phyloP scores from a whole-genome alignment of 2,113 vertebrate genomes.

The Pterophyllum scalare region DNA sequence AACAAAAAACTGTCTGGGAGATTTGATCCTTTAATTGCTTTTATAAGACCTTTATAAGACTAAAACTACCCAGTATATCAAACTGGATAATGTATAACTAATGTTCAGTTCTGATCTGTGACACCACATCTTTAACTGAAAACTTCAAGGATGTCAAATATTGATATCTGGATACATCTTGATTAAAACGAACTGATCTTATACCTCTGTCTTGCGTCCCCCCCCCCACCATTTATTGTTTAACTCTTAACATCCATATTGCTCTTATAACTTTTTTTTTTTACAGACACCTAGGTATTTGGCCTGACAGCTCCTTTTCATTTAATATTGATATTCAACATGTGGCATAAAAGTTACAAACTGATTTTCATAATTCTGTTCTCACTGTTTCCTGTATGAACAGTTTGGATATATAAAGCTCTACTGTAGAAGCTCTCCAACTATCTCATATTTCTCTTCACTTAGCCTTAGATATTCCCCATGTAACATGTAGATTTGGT shows the following conservation, averaged over 20 bases:
- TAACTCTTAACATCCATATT: neutral
- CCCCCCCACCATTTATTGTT: neutral
- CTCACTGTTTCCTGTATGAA: neutral
- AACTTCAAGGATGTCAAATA: neutral
- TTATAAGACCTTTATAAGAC: neutral
- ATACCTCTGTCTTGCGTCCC: neutral
- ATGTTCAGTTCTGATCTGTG: neutral
- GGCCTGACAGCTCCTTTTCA: neutral
- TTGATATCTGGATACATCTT: neutral
- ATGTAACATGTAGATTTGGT: no score
- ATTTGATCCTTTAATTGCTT: neutral
- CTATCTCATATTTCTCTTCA: no score
- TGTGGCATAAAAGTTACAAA: neutral
- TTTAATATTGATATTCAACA: neutral
- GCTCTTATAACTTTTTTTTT: neutral
- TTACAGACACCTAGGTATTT: neutral
- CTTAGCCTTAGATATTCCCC: no score
- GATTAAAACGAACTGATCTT: neutral
- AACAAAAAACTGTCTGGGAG: constrained; percentile 34
- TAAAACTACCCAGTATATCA: neutral
- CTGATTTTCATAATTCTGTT: neutral
- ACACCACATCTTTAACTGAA: neutral
- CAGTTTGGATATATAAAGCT: neutral
- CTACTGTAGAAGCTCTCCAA: no score
- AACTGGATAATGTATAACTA: neutral